Evolutionary conservation across 2,113 vertebrate species (phyloP).

Genomic region (Pteronura brasiliensis): DNA sequence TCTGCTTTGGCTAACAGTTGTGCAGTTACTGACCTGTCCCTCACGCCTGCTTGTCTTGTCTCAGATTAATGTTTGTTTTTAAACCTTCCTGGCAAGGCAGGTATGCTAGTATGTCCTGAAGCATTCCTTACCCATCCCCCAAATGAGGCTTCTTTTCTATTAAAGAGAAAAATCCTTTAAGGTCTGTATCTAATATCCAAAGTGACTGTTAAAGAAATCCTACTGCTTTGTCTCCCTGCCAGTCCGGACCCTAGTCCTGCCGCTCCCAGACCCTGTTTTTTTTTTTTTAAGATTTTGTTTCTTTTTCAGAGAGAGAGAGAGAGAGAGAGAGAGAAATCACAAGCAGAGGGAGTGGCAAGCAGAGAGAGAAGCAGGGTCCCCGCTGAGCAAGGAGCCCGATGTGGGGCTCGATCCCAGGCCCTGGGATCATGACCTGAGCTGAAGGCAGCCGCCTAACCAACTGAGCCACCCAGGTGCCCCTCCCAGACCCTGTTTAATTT

Average conservation of each 20-base stretch:
- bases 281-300: no score
- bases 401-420: no score
- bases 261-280: no score
- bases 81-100: background rate
- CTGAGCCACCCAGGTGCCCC: no score
- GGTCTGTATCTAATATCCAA: background rate
- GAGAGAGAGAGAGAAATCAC: no score
- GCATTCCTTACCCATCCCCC: background rate
- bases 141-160: background rate
- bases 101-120: background rate
- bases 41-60: background rate
- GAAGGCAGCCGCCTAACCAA: no score
- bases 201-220: background rate
- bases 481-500: background rate
- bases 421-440: no score
- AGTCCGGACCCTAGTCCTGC: background rate
- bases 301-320: no score
- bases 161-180: background rate
- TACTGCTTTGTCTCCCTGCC: background rate
- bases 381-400: no score
- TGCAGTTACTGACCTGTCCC: background rate
- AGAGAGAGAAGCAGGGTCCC: no score
- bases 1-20: background rate
- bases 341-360: no score
- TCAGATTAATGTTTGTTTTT: background rate